Conservation (phyloP, 2,113 vertebrate genomes). For the Takifugu bimaculatus region DNA sequence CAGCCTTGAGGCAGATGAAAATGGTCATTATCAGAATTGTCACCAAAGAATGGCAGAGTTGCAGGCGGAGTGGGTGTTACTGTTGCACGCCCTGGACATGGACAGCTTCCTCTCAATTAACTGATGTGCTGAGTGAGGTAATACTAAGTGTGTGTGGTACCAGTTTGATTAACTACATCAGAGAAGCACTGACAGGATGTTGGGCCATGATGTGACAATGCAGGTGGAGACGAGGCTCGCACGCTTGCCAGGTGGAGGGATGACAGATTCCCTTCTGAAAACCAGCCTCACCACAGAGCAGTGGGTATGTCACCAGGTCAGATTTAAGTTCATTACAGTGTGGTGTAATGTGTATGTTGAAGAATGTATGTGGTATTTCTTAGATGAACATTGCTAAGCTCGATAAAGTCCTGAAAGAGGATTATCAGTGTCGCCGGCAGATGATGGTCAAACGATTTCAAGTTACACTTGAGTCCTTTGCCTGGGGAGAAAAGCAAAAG, state of each 20-base stretch:
- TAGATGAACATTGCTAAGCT: conserved; percentile 72
- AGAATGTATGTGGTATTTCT: conserved; percentile 3
- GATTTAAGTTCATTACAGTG: not conserved
- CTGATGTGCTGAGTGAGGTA: conserved; percentile 61
- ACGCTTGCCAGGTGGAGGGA: conserved; percentile 44
- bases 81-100: conserved; percentile 64
- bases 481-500: conserved; percentile 83
- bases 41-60: conserved; percentile 31
- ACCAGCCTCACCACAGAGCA: conserved; percentile 63
- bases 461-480: conserved; percentile 82
- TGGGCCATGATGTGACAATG: not conserved
- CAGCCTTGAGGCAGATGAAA: conserved; percentile 11
- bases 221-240: conserved; percentile 65
- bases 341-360: not conserved
- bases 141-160: not conserved
- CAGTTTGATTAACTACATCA: not conserved
- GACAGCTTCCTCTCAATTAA: conserved; percentile 47
- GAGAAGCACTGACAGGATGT: not conserved
- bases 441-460: conserved; percentile 84
- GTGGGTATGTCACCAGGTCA: conserved; percentile 73
- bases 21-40: conserved; percentile 6
- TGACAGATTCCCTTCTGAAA: conserved; percentile 72
- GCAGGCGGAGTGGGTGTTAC: conserved; percentile 55
- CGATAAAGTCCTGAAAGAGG: conserved; percentile 59
- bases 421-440: conserved; percentile 77